phyloP scores from a whole-genome alignment of 2,113 vertebrate species.

The Acanthisitta chloris region DNA sequence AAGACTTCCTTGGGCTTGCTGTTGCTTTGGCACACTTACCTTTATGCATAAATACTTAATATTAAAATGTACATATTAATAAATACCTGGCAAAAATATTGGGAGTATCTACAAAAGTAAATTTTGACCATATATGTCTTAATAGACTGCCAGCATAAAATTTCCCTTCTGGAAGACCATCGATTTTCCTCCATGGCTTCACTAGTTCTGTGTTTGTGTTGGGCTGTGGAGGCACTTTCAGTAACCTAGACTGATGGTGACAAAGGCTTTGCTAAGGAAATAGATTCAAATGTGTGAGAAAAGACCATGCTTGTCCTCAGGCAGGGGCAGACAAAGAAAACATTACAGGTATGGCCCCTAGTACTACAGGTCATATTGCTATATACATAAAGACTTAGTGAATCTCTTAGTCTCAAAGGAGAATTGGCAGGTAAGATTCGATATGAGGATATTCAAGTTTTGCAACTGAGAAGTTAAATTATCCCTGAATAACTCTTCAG shows the following conservation, averaged over 20 bases:
- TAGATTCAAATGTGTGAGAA: background rate
- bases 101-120: background rate
- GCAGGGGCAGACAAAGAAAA: background rate
- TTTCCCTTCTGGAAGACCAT: background rate
- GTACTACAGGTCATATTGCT: background rate
- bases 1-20: background rate
- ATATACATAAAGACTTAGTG: background rate
- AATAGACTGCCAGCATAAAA: background rate
- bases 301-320: background rate
- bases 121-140: background rate
- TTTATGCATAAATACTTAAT: background rate
- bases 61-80: background rate
- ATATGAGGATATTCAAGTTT: background rate
- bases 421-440: background rate
- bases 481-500: conserved; percentile 15
- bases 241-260: background rate
- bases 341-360: background rate
- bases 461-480: background rate
- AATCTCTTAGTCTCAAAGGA: background rate
- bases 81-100: background rate
- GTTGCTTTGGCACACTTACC: background rate
- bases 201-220: background rate
- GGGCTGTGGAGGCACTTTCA: background rate
- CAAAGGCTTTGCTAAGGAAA: background rate
- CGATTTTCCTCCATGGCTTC: background rate